Evolutionary conservation across 1,140 invertebrate genomes (phyloP).

Genomic region (Caenorhabditis elegans): DNA sequence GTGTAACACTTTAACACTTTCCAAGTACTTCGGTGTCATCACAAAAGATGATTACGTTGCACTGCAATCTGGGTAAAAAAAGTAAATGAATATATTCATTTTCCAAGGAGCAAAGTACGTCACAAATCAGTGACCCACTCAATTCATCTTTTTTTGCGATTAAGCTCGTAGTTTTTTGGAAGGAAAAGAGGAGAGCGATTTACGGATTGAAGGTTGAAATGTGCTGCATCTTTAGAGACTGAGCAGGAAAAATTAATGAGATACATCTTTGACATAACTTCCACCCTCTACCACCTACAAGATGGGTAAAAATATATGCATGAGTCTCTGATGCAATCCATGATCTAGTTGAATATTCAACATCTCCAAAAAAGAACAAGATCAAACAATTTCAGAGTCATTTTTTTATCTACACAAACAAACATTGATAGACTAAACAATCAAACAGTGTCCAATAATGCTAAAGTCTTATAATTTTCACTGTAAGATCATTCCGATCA

Average conservation of each 20-base stretch:
- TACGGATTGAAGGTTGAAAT: slow-evolving; percentile 3
- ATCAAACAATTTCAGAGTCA: neutral
- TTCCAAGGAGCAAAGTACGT: neutral
- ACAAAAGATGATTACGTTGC: slow-evolving; percentile 14
- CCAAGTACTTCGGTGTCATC: neutral
- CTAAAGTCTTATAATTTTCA: neutral
- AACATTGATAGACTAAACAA: neutral
- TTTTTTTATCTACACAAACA: no score
- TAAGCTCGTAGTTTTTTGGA: neutral
- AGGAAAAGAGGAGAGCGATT: neutral
- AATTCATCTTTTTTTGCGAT: slow-evolving; percentile 19
- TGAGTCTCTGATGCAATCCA: neutral
- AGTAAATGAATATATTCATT: neutral
- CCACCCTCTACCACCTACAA: neutral
- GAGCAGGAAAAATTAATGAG: slow-evolving; percentile 7
- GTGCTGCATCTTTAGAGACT: no score
- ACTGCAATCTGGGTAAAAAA: neutral
- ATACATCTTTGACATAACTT: neutral
- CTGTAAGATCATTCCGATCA: neutral
- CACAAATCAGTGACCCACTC: slow-evolving; percentile 6
- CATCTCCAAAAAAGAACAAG: neutral
- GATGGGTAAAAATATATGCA: neutral
- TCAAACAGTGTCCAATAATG: neutral
- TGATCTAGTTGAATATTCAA: slow-evolving; percentile 4
- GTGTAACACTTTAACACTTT: neutral